Evolutionary conservation across 2,113 vertebrate genomes (phyloP).

Genomic region (Chlorodrepanis virens): DNA sequence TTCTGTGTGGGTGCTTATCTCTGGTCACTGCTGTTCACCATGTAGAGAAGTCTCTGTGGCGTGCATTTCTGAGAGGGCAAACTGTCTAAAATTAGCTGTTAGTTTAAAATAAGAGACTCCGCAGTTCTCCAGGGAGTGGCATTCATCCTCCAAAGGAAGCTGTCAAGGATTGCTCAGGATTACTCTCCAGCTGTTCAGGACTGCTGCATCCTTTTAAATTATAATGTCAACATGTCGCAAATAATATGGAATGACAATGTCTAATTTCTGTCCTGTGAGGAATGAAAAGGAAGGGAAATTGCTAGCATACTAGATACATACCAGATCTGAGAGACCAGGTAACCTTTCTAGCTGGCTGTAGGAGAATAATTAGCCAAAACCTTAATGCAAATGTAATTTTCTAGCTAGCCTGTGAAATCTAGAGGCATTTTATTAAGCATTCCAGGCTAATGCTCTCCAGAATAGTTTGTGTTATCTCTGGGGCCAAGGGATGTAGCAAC

Average conservation of each 20-base stretch:
- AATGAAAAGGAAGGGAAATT: slow-evolving; percentile 62
- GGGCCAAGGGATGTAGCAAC: neutral
- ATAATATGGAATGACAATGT: slow-evolving; percentile 60
- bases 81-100: slow-evolving; percentile 65
- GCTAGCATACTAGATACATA: slow-evolving; percentile 21
- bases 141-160: slow-evolving; percentile 67
- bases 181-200: slow-evolving; percentile 69
- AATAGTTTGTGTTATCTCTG: neutral
- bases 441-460: neutral
- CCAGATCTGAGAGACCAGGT: slow-evolving; percentile 25
- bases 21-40: slow-evolving; percentile 55
- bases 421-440: neutral
- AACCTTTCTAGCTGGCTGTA: neutral
- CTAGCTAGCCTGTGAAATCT: slow-evolving; percentile 5
- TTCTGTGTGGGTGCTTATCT: slow-evolving; percentile 65
- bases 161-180: slow-evolving; percentile 67
- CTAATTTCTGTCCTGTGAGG: slow-evolving; percentile 62
- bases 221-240: slow-evolving; percentile 62
- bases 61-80: slow-evolving; percentile 54
- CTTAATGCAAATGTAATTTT: slow-evolving; percentile 24
- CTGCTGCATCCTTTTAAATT: slow-evolving; percentile 68
- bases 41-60: slow-evolving; percentile 58
- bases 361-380: slow-evolving; percentile 28
- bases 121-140: slow-evolving; percentile 52
- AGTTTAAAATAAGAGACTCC: slow-evolving; percentile 60